Percentiles rank a stretch among this genome's conserved stretches.
phyloP scores from a whole-genome alignment of 1,140 invertebrate species.

The Atta cephalotes region DNA sequence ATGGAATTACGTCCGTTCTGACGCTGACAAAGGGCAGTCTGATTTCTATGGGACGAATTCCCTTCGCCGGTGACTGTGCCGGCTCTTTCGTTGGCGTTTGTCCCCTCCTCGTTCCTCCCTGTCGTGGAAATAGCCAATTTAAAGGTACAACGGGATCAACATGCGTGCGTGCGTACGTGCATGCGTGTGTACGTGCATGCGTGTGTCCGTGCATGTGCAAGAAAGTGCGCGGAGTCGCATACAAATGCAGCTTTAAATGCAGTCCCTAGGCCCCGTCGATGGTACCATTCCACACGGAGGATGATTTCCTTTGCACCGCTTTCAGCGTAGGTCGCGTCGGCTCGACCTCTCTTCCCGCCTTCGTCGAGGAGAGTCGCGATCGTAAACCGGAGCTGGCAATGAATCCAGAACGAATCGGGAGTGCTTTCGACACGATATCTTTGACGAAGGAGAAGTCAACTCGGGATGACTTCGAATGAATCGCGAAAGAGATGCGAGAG shows the following conservation, averaged over 20 bases:
- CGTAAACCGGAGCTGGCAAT: conserved; percentile 40
- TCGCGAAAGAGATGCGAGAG: neutral
- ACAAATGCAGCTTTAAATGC: conserved; percentile 67
- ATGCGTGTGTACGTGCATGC: neutral
- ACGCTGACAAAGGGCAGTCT: conserved; percentile 46
- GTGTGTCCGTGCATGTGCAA: conserved; percentile 12
- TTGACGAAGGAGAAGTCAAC: neutral
- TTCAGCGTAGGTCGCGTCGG: conserved; percentile 66
- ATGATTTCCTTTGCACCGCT: conserved; percentile 58
- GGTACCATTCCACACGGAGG: conserved; percentile 66
- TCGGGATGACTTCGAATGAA: neutral
- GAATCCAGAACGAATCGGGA: conserved; percentile 74
- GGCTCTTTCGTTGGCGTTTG: conserved; percentile 52
- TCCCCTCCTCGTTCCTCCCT: neutral
- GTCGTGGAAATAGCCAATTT: conserved; percentile 70
- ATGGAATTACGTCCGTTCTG: conserved; percentile 53
- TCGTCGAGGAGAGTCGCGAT: conserved; percentile 45
- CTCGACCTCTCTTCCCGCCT: conserved; percentile 65
- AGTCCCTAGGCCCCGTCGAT: conserved; percentile 10
- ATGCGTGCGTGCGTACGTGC: conserved; percentile 45
- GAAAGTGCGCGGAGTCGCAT: conserved; percentile 57
- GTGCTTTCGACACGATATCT: conserved; percentile 46
- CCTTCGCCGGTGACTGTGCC: conserved; percentile 23
- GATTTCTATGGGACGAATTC: conserved; percentile 57
- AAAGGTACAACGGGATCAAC: conserved; percentile 67